Evolutionary conservation across 2,888 invertebrate genomes (phyloP), one percentile per base, ranked within the genome.

Genomic region (Orthosia gothica): DNA sequence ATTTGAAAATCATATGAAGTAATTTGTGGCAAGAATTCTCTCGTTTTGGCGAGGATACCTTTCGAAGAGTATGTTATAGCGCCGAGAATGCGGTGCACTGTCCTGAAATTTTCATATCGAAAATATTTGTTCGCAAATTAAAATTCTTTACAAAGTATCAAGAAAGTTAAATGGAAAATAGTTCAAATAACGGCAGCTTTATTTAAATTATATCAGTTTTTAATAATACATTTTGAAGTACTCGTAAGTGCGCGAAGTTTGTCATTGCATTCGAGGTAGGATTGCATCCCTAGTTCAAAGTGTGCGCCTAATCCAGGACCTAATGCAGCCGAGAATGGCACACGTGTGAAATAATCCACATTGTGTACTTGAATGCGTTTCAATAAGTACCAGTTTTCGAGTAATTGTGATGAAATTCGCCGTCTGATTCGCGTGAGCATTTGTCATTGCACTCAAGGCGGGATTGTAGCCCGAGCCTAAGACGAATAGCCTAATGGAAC

Each of bases 121-220:
- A 84, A 83, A 84, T 86, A 71, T 81, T 82, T 77, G 70, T 73
- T 65, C 55, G 32, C 12, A 76, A 79, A 84, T 86, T 84, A 83
- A 86, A 84, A 74, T 82, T 74, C 68, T 62, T 57, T 5, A 49
- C 32, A 69, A n/a, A 61, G 65, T 77, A 82, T 64, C 18, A 32
- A 58, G 62, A 26, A 7, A 18, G 52, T 49, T 54, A 59, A 67
- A 74, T 50, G 18, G 47, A 11, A 50, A 64, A 63, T 75, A 68
- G 55, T 70, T 61, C 0, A 32, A 32, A n/a, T 50, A 62, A 12
- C 12, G 13, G 16, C 58, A 66, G 18, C 18, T 54, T 26, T 71
- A 58, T 47, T 49, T 9, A 61, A 9, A 20, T 57, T 32, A 18
- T 32, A 50, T 23, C 5, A 20, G 32, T 26, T 4, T 45, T 20